Conservation (phyloP, 2,888 invertebrate genomes). For the Melipona beecheii region DNA sequence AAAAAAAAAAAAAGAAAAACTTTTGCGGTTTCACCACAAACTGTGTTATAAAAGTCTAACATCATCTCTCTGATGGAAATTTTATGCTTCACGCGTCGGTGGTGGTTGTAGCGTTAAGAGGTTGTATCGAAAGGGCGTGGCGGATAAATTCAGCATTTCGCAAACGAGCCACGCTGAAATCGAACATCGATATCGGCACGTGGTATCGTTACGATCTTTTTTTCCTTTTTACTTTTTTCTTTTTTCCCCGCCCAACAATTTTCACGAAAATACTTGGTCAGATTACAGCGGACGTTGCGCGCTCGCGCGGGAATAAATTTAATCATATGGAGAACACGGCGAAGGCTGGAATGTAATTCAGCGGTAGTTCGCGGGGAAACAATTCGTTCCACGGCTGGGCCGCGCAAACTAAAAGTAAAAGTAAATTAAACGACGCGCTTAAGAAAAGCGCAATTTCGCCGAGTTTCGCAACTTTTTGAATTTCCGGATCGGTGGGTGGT, state of each 20-base stretch:
- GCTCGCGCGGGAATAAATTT: not conserved
- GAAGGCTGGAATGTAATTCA: not conserved
- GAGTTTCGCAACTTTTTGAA: conserved; percentile 20
- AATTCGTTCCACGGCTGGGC: not conserved
- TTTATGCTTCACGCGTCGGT: too few relatives aligned
- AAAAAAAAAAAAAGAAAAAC: too few relatives aligned
- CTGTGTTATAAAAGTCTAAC: too few relatives aligned
- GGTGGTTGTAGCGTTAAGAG: too few relatives aligned
- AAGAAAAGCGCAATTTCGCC: not conserved
- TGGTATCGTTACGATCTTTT: not conserved
- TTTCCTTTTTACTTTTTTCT: too few relatives aligned
- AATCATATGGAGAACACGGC: not conserved
- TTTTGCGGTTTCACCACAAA: too few relatives aligned
- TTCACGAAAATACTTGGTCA: not conserved
- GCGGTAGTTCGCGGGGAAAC: not conserved
- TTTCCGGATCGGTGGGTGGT: not conserved
- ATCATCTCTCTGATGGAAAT: too few relatives aligned
- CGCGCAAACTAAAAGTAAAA: not conserved
- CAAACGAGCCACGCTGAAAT: not conserved
- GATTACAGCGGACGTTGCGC: not conserved
- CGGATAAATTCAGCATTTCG: not conserved
- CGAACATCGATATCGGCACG: not conserved
- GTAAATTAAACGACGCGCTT: conserved; percentile 2
- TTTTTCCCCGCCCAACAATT: not conserved
- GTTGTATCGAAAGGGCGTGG: not conserved